Conservation (phyloP, 1,140 invertebrate genomes). For the Pseudomyrmex sp. region DNA sequence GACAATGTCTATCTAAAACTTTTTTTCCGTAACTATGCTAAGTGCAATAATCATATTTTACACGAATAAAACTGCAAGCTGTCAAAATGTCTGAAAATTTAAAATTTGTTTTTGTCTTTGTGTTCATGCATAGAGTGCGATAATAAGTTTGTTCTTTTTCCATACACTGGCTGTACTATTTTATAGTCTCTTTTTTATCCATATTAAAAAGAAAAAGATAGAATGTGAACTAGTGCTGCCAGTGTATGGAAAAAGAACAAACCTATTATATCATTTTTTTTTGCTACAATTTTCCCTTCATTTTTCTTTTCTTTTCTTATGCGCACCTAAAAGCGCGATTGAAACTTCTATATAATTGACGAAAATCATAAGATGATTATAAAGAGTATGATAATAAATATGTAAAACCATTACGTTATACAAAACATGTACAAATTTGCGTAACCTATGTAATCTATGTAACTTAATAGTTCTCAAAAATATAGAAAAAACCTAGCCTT, state of each 20-base stretch:
- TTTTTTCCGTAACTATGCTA: background rate
- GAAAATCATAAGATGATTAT: background rate
- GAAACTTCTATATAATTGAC: conserved; percentile 25
- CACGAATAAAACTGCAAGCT: conserved; percentile 2
- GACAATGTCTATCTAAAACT: conserved; percentile 4
- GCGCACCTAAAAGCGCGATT: conserved; percentile 1
- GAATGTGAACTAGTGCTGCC: too few relatives aligned
- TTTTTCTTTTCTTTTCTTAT: background rate
- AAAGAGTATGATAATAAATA: background rate
- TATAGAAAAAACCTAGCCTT: too few relatives aligned
- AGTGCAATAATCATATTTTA: conserved; percentile 42
- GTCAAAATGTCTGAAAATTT: conserved; percentile 29
- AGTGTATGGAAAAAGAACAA: too few relatives aligned
- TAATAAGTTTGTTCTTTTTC: too few relatives aligned
- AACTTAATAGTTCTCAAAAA: too few relatives aligned
- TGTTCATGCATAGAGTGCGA: conserved; percentile 25
- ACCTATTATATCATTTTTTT: background rate
- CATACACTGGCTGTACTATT: too few relatives aligned
- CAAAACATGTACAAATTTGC: too few relatives aligned
- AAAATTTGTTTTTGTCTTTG: background rate
- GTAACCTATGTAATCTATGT: too few relatives aligned
- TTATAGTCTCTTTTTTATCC: too few relatives aligned
- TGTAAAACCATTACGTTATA: background rate
- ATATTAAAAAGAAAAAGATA: too few relatives aligned
- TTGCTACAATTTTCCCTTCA: background rate